Evolutionary conservation across 2,797 vertebrate species (phyloP).

Genomic region (Pangasius larnaudii): DNA sequence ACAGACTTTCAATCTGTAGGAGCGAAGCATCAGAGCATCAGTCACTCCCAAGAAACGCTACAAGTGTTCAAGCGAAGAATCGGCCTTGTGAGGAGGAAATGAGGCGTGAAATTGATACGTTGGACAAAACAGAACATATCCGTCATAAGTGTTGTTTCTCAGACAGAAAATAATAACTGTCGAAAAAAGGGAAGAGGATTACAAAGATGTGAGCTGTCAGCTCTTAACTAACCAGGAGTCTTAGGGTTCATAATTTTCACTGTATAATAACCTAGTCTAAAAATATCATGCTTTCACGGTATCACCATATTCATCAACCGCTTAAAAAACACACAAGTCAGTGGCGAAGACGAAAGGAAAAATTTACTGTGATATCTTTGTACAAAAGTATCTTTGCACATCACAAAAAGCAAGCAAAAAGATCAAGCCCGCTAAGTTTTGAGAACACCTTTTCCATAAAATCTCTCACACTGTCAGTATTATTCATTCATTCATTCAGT

Average conservation of each 20-base stretch:
- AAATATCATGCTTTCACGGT: background rate
- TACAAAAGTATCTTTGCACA: background rate
- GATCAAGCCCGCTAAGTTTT: background rate
- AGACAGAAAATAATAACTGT: background rate
- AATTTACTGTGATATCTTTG: background rate
- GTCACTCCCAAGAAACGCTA: background rate
- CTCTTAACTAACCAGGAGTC: background rate
- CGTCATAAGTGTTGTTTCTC: background rate
- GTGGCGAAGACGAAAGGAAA: background rate
- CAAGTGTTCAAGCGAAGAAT: background rate
- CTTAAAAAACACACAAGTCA: background rate
- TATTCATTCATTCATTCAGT: too few species aligned
- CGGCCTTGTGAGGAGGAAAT: background rate
- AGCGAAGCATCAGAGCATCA: background rate
- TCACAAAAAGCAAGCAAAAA: background rate
- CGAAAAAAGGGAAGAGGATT: background rate
- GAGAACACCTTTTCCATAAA: background rate
- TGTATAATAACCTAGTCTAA: background rate
- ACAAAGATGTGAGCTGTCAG: background rate
- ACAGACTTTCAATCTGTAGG: conserved; percentile 78
- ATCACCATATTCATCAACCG: background rate
- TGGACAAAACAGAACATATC: background rate
- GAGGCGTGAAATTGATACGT: background rate
- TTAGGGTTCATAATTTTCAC: background rate
- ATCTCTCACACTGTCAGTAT: background rate